Evolutionary conservation across 2,797 vertebrate species (phyloP).

Genomic region (Alfaro cultratus): DNA sequence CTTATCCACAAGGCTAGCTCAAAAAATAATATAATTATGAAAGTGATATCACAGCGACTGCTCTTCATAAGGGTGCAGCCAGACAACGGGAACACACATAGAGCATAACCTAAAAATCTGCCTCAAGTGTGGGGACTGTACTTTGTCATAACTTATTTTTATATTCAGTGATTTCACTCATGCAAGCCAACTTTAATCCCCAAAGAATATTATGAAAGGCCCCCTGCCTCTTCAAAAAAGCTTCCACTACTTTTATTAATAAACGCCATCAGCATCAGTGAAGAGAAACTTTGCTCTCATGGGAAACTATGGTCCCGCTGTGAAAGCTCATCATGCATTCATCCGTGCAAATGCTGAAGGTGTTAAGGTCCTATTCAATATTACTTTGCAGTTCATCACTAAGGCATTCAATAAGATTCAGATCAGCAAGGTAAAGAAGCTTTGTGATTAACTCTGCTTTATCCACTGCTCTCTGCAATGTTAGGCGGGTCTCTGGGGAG

Average conservation of each 20-base stretch:
- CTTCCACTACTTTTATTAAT: constrained; percentile 36
- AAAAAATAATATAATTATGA: background rate
- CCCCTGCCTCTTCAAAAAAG: constrained; percentile 24
- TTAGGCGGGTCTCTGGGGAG: background rate
- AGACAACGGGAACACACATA: background rate
- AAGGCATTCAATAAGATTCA: constrained; percentile 9
- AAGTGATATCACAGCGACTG: background rate
- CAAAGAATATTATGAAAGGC: constrained; percentile 28
- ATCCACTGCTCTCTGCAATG: background rate
- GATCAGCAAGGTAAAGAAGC: background rate
- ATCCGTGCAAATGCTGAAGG: constrained; percentile 17
- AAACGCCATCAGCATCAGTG: constrained; percentile 33
- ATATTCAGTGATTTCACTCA: constrained; percentile 34
- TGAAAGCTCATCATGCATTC: constrained; percentile 27
- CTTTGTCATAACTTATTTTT: constrained; percentile 10
- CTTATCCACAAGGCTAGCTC: background rate
- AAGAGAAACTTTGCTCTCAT: constrained; percentile 39
- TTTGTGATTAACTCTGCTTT: background rate
- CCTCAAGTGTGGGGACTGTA: background rate
- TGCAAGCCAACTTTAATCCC: constrained; percentile 33
- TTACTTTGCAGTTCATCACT: constrained; percentile 17
- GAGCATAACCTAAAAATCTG: background rate
- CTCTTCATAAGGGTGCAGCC: background rate
- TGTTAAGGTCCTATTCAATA: constrained; percentile 17
- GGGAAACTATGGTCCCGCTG: constrained; percentile 10